phyloP scores from a whole-genome alignment of 2,797 vertebrate genomes.

The Molothrus aeneus region DNA sequence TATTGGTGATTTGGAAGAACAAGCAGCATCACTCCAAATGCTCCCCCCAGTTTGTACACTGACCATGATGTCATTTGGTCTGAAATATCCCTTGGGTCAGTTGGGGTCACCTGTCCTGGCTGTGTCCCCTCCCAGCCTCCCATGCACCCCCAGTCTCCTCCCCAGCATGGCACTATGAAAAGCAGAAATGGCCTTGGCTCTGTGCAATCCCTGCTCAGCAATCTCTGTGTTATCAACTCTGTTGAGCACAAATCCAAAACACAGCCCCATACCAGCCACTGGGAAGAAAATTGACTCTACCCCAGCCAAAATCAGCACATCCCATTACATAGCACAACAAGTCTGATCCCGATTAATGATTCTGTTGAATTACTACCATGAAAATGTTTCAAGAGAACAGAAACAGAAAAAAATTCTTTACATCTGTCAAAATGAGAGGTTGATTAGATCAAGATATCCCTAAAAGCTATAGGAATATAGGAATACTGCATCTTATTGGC shows the following conservation, averaged over 20 bases:
- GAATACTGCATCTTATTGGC: neutral
- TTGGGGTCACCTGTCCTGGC: neutral
- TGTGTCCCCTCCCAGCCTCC: neutral
- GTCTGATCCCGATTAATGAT: neutral
- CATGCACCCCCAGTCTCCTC: accelerated
- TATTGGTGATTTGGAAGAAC: accelerated
- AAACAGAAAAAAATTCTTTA: neutral
- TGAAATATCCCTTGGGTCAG: neutral
- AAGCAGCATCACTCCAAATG: neutral
- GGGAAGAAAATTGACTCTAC: neutral
- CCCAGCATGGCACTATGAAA: accelerated
- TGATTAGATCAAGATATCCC: neutral
- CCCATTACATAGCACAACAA: neutral
- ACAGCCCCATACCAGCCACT: neutral
- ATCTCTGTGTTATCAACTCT: neutral
- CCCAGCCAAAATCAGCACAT: neutral
- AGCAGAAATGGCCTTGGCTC: neutral
- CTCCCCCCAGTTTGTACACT: neutral
- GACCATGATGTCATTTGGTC: neutral
- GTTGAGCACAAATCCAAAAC: neutral
- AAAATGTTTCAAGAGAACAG: neutral
- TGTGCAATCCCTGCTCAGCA: neutral
- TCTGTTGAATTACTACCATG: neutral
- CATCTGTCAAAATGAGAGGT: neutral
- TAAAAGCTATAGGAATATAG: neutral